A percentile compares a stretch with the other conserved stretches of the same genome.
phyloP scores from a whole-genome alignment of 2,888 invertebrate species.

The Chrysomela aeneicollis region DNA sequence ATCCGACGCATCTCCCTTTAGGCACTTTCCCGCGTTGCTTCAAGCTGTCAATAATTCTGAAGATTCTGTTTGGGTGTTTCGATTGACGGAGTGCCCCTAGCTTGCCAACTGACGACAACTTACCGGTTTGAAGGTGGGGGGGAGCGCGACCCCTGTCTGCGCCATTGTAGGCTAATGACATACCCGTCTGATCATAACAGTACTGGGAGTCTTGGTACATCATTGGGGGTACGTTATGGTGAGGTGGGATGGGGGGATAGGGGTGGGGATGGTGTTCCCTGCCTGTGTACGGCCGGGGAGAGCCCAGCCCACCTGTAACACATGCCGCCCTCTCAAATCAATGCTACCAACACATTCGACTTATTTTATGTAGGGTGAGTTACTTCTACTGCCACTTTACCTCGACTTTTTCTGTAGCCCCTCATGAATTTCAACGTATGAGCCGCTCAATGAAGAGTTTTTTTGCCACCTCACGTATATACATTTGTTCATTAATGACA shows the following conservation, averaged over 20 bases:
- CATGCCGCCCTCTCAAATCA: slow-evolving; percentile 56
- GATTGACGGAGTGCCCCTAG: slow-evolving; percentile 42
- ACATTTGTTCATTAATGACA: no score
- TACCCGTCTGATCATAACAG: slow-evolving; percentile 68
- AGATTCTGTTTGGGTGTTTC: slow-evolving; percentile 30
- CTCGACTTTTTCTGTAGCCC: no score
- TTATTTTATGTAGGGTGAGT: not conserved
- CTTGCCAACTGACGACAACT: slow-evolving; percentile 52
- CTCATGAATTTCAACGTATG: no score
- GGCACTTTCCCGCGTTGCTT: not conserved
- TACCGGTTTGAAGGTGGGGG: slow-evolving; percentile 62
- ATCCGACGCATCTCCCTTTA: no score
- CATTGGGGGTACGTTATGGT: slow-evolving; percentile 62
- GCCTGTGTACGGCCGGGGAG: slow-evolving; percentile 65
- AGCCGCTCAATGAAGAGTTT: no score
- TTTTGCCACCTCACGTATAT: no score
- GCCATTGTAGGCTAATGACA: slow-evolving; percentile 61
- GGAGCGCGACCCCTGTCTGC: slow-evolving; percentile 60
- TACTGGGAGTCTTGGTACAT: slow-evolving; percentile 65
- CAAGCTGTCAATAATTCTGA: slow-evolving; percentile 26
- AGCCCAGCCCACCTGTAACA: slow-evolving; percentile 69
- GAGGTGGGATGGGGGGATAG: slow-evolving; percentile 69
- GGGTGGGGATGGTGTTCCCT: slow-evolving; percentile 62
- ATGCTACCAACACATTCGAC: not conserved
- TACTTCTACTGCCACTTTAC: no score